Evolutionary conservation across 2,113 vertebrate genomes (phyloP).

Genomic region (Elephas maximus): DNA sequence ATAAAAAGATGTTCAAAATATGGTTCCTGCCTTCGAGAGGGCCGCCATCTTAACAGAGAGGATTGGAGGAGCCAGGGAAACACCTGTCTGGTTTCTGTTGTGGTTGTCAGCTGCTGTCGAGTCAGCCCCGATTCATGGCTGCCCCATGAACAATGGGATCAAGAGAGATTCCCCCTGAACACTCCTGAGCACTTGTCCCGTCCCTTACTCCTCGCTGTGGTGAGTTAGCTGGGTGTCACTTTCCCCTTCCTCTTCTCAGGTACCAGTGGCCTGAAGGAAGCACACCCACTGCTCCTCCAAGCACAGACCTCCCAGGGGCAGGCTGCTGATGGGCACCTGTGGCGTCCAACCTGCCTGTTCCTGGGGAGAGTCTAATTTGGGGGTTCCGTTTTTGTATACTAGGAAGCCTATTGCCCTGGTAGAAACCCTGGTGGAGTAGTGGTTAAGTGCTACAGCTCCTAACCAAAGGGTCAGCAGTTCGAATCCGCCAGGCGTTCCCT

Average conservation of each 20-base stretch:
- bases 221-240: neutral
- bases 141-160: too few relatives aligned
- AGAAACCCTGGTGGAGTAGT: too few relatives aligned
- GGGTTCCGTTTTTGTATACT: neutral
- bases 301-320: neutral
- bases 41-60: neutral
- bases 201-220: neutral
- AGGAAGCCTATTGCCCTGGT: neutral
- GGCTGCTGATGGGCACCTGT: neutral
- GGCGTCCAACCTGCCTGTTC: neutral
- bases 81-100: neutral
- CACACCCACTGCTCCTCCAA: neutral
- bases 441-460: too few relatives aligned
- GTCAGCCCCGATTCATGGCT: neutral
- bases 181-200: neutral
- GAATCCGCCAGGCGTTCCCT: too few relatives aligned
- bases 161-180: neutral
- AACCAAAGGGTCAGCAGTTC: too few relatives aligned
- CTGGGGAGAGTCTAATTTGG: neutral
- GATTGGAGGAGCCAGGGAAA: neutral
- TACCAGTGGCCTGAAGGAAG: neutral
- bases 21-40: neutral
- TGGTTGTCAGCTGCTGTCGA: neutral
- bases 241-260: neutral
- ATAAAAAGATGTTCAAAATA: conserved; percentile 26